Base-by-base conservation (phyloP, 2,888 invertebrate species). In the Oxytorus armatus region DNA sequence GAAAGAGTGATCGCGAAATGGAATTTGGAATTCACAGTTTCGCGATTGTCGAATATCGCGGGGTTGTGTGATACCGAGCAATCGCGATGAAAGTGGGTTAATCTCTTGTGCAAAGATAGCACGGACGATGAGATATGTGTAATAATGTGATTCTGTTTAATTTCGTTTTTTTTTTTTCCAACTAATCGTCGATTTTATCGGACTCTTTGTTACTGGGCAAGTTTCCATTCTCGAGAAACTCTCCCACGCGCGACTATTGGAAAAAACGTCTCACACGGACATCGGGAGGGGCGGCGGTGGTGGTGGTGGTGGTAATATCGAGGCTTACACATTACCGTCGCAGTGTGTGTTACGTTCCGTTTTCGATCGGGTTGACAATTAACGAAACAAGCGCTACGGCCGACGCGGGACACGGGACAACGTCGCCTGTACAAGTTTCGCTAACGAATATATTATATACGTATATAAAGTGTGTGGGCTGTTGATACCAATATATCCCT, bases 1-100 rank as follows among this genome's bases (percentile, higher is more conserved):
- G 42, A 25, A n/a, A n/a, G n/a, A n/a, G n/a, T n/a, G n/a, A n/a
- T n/a, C n/a, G 57, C 57, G 51, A 55, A 53, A 36, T 53, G 79
- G 75, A 72, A 76, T 76, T 79, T 66, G 51, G 44, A 61, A 66
- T 72, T 72, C 75, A 36, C 59, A 61, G 47, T 59, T 16, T 8
- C 44, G 14, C 33, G 68, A 59, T 78, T 68, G 42, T 33, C 49
- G 14, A 57, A 76, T 18, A 65, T 5, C 29, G 36, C n/a, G 23
- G 33, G n/a, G n/a, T n/a, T n/a, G n/a, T n/a, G n/a, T 25, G 47
- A 49, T 77, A 47, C 33, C 8, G 47, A 16, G 36, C 33, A 25
- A 77, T 78, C 61, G 47, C 57, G 59, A 53, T 53, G 21, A 7
- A 10, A 47, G 14, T 18, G 36, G 66, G 51, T 0, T 51, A 66